A percentile compares a stretch with the other conserved stretches of the same genome.
These are phyloP conservation scores for Mactra quadrangularis DNA, from an alignment of 1,140 invertebrate species.

Conservation along the genomic window DNA sequence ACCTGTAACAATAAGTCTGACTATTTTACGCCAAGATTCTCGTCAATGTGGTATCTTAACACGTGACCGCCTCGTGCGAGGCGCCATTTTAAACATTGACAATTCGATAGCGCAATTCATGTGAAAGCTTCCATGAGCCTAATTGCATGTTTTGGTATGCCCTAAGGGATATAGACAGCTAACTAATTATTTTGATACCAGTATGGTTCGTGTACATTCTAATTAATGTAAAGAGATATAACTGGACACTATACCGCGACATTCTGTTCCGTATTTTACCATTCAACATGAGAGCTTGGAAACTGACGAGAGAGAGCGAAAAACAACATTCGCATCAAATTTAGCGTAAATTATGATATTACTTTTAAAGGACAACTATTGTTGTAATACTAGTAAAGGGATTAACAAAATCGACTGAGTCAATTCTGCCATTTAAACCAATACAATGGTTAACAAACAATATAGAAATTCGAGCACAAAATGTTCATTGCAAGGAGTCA, in stretches of 20 bases:
- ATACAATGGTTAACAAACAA: too few species aligned
- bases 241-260: too few species aligned
- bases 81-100: conserved; percentile 9
- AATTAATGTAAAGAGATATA: conserved; percentile 39
- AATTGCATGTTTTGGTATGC: conserved; percentile 19
- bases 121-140: conserved; percentile 13
- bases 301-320: too few species aligned
- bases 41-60: conserved; percentile 11
- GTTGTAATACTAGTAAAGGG: too few species aligned
- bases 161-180: background rate
- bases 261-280: background rate
- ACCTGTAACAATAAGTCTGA: conserved; percentile 44
- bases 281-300: too few species aligned
- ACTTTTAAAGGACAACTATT: too few species aligned
- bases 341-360: too few species aligned
- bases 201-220: conserved; percentile 6
- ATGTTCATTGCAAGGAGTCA: too few species aligned
- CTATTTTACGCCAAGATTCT: conserved; percentile 4
- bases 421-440: too few species aligned
- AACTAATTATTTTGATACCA: conserved; percentile 35
- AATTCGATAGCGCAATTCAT: conserved; percentile 16
- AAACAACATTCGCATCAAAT: too few species aligned
- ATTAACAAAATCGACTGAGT: too few species aligned
- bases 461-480: too few species aligned
- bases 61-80: background rate